Conservation (phyloP, 2,888 invertebrate species). For the Oegoconia quadripuncta region DNA sequence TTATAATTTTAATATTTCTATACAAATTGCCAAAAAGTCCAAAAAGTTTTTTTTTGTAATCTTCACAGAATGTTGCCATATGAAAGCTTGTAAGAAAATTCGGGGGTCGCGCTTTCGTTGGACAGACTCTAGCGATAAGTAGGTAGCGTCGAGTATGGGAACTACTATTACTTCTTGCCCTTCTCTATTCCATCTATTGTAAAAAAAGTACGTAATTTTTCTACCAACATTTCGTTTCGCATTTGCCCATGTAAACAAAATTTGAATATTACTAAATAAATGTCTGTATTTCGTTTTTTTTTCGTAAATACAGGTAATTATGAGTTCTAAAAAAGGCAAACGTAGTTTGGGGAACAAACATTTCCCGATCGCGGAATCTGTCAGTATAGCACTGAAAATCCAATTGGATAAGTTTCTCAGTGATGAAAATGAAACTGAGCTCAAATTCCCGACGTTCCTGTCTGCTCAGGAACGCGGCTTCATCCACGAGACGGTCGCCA, state of each 20-base stretch:
- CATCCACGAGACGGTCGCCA: conserved; percentile 84
- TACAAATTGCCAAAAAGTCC: no score
- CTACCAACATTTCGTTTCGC: background rate
- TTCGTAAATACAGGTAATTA: conserved; percentile 24
- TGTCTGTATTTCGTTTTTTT: conserved; percentile 1
- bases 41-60: no score
- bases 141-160: no score
- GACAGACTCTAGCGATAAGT: no score
- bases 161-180: no score
- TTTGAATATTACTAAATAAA: conserved; percentile 7
- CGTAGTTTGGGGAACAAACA: conserved; percentile 61
- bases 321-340: conserved; percentile 68
- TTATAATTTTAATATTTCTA: no score
- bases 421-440: conserved; percentile 71
- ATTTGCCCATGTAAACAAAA: conserved; percentile 25
- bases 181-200: no score
- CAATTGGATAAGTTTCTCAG: conserved; percentile 67
- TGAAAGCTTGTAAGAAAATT: no score
- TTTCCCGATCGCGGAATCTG: conserved; percentile 71
- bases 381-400: conserved; percentile 71
- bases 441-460: conserved; percentile 85
- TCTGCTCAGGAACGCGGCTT: conserved; percentile 89
- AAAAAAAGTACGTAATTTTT: background rate
- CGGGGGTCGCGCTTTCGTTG: no score
- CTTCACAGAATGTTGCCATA: no score